These are phyloP conservation scores for Coelogynopora nodosa DNA, from an alignment of 2,888 invertebrate species.

Conservation along the genomic window DNA sequence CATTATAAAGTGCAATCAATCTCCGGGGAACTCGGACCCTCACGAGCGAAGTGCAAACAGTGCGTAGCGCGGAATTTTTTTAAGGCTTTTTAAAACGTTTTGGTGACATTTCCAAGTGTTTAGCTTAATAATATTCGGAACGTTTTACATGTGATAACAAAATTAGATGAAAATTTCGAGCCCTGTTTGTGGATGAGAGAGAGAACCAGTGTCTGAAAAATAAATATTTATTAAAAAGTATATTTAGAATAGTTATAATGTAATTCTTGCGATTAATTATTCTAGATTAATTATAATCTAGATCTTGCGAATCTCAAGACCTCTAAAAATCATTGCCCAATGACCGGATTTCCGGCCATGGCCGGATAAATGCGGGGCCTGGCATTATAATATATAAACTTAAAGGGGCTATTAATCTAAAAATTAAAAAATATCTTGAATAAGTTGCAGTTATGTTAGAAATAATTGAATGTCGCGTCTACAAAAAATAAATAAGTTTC, in stretches of 20 bases:
- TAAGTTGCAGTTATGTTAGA: too few relatives aligned
- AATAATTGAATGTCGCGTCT: too few relatives aligned
- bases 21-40: conserved; percentile 28
- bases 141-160: conserved; percentile 31
- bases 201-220: conserved; percentile 31
- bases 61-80: neutral
- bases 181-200: conserved; percentile 31
- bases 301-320: conserved; percentile 24
- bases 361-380: conserved; percentile 29
- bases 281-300: conserved; percentile 18
- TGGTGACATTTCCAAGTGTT: conserved; percentile 31
- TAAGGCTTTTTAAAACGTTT: conserved; percentile 20
- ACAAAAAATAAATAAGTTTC: too few relatives aligned
- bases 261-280: conserved; percentile 7
- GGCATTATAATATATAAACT: neutral
- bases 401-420: neutral
- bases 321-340: conserved; percentile 31
- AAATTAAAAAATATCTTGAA: too few relatives aligned
- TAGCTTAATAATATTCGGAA: conserved; percentile 31
- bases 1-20: conserved; percentile 28
- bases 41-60: conserved; percentile 8
- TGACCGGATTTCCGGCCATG: conserved; percentile 20
- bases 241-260: conserved; percentile 31
- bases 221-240: conserved; percentile 28
- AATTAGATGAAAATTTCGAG: conserved; percentile 31